Conservation (phyloP, 1,140 invertebrate genomes). For the Oppia nitens region DNA sequence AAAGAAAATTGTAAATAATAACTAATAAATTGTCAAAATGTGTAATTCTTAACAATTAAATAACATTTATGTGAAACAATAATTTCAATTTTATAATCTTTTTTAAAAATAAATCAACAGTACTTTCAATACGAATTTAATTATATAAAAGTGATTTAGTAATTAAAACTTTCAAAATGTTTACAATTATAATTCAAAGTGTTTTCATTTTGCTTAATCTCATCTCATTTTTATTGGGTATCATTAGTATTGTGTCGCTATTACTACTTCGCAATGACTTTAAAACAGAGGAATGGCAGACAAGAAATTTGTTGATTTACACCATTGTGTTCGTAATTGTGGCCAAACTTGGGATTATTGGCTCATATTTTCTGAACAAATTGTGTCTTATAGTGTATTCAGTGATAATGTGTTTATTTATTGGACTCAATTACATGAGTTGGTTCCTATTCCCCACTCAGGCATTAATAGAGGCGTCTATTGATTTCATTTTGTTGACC, state of each 20-base stretch:
- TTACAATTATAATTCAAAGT: neutral
- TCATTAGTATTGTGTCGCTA: neutral
- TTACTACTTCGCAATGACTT: neutral
- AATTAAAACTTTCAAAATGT: too few relatives aligned
- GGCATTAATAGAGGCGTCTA: neutral
- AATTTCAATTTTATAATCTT: too few relatives aligned
- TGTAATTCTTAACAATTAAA: too few relatives aligned
- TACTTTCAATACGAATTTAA: too few relatives aligned
- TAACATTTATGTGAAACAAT: too few relatives aligned
- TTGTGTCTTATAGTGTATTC: neutral
- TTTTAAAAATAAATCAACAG: too few relatives aligned
- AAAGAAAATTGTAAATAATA: too few relatives aligned
- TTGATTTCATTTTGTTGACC: neutral
- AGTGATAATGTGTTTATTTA: neutral
- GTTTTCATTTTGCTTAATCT: neutral
- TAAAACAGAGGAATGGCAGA: neutral
- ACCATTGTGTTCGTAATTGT: neutral
- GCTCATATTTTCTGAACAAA: neutral
- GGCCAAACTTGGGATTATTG: neutral
- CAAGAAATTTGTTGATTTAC: neutral
- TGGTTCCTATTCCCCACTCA: neutral
- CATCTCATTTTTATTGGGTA: neutral
- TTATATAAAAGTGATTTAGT: too few relatives aligned
- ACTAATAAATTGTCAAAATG: too few relatives aligned
- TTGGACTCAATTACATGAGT: neutral